Base-by-base conservation (phyloP, 2,888 invertebrate genomes). In the Cephus rjabovi region DNA sequence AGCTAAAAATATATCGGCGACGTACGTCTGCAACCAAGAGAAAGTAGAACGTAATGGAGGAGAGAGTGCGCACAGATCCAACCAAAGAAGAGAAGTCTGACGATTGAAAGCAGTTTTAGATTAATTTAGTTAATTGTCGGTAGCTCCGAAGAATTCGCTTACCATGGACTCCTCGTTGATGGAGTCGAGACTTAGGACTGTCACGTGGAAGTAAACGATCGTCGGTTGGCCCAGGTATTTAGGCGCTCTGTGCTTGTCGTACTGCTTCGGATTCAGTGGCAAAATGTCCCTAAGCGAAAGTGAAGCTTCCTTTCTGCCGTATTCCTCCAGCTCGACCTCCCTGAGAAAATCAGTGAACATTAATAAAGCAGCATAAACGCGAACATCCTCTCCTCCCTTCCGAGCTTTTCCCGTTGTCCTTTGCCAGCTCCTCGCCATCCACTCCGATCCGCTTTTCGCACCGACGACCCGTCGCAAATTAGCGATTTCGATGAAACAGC, bases 81-180 rank as follows among this genome's bases (percentile, higher is more conserved):
- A 73, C 71, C 69, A 11, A 30, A 40, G 37, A 37, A 40, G 37
- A 40, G 15, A 15, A 23, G 9, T 23, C 0, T 40, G 6, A 23
- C 0, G 40, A 23, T 23, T 1, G 40, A 40, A 23, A 2, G 40
- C 9, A 40, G 40, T 23, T 40, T 40, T 23, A 23, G 40, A 23
- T 15, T 4, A 0, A 33, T 33, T 33, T 33, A 33, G 33, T 33
- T 37, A 12, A 12, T 12, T 37, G 37, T 3, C 40, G 40, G 40
- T 40, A 4, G 15, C 40, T 40, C 40, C 40, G 4, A 15, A 30
- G 75, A 37, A 77, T 75, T 34, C 69, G 86, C 92, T 92, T 91
- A 96, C 97, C 98, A 98, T 98, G 73, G 97, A 97, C 92, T 98
- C 97, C 91, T 98, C 98, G 89, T 98, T 97, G 83, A 98, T 98